Percentiles rank a stretch among this genome's conserved stretches.
Conservation (phyloP, 1,140 invertebrate genomes). For the Tetramorium parvispinum region DNA sequence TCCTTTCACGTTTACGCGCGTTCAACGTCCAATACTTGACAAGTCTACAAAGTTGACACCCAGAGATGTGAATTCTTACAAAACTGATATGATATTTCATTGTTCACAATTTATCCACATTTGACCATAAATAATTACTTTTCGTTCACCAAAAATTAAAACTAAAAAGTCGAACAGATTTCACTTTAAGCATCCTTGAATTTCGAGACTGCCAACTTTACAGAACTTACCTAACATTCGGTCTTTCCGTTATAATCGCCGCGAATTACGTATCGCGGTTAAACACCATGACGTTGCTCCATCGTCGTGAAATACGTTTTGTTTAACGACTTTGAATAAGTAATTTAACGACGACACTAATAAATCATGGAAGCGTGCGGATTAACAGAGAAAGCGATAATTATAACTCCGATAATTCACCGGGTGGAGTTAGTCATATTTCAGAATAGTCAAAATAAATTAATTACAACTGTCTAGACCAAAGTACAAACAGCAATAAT, state of each 20-base stretch:
- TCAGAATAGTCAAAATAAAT: constrained; percentile 61
- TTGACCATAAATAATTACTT: too few relatives aligned
- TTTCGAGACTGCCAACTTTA: too few relatives aligned
- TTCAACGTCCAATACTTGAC: not conserved
- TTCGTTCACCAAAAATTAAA: too few relatives aligned
- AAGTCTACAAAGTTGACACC: too few relatives aligned
- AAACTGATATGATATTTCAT: too few relatives aligned
- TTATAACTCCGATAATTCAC: constrained; percentile 55
- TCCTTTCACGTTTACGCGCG: not conserved
- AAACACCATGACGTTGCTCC: constrained; percentile 23
- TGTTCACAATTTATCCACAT: too few relatives aligned
- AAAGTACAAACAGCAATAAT: constrained; percentile 58
- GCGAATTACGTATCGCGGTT: constrained; percentile 19
- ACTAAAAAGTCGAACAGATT: too few relatives aligned
- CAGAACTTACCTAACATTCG: not conserved
- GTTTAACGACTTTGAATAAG: constrained; percentile 41
- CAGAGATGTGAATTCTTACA: too few relatives aligned
- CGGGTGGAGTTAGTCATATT: constrained; percentile 41
- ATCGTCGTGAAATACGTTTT: constrained; percentile 26
- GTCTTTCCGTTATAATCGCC: constrained; percentile 2
- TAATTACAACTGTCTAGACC: constrained; percentile 56
- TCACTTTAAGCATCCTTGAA: too few relatives aligned
- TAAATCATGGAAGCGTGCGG: constrained; percentile 50
- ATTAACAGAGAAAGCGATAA: constrained; percentile 50
- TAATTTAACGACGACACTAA: constrained; percentile 58